Evolutionary conservation across 2,888 invertebrate genomes (phyloP).

Genomic region (Melinopterus prodromus): DNA sequence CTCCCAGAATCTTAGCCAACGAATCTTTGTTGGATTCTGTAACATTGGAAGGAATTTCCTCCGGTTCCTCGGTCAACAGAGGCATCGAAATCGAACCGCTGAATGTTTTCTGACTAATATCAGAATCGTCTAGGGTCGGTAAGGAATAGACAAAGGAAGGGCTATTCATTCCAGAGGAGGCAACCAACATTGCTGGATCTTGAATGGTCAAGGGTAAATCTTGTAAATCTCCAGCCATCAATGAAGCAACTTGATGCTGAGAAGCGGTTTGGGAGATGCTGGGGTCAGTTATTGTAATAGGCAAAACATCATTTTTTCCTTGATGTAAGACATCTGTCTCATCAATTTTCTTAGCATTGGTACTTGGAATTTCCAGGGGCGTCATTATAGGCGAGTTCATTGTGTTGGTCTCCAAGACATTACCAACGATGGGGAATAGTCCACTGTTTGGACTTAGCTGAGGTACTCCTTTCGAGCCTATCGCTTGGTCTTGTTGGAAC

Average conservation of each 20-base stretch:
- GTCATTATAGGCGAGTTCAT: conserved; percentile 86
- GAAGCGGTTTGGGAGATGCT: conserved; percentile 68
- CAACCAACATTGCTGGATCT: conserved; percentile 68
- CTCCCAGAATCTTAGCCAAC: conserved; percentile 5
- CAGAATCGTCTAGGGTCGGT: conserved; percentile 55
- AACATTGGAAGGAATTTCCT: conserved; percentile 43
- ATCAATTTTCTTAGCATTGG: conserved; percentile 57
- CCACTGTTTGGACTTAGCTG: conserved; percentile 69
- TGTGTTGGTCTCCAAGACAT: conserved; percentile 79
- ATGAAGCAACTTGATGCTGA: conserved; percentile 54
- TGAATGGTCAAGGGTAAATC: conserved; percentile 77
- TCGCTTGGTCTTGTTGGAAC: conserved; percentile 66
- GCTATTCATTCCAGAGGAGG: conserved; percentile 56
- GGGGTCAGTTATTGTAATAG: conserved; percentile 81
- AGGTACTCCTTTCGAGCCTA: conserved; percentile 59
- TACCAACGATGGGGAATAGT: conserved; percentile 66
- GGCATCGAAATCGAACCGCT: conserved; percentile 67
- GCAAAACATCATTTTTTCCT: conserved; percentile 75
- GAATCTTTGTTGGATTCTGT: conserved; percentile 13
- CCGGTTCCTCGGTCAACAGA: conserved; percentile 64
- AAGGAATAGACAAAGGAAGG: conserved; percentile 56
- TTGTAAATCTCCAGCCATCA: conserved; percentile 57
- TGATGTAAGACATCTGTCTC: conserved; percentile 54
- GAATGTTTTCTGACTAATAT: conserved; percentile 55
- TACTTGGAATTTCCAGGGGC: conserved; percentile 75